Percentiles rank a stretch among this genome's conserved stretches.
These are phyloP conservation scores for Hermaeophaga mercurialis DNA, from an alignment of 2,888 invertebrate species.

Conservation along the genomic window DNA sequence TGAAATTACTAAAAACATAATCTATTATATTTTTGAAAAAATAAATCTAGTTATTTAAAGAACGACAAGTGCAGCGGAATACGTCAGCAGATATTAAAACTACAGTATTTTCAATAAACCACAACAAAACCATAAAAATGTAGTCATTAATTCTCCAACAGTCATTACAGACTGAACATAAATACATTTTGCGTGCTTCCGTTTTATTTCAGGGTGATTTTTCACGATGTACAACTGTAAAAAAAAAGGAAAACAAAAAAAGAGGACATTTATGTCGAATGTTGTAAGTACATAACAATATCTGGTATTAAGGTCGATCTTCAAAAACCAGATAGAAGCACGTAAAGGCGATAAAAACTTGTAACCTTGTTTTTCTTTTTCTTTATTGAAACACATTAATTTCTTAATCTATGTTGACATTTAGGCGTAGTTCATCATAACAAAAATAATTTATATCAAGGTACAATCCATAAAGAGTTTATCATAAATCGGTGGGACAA, in stretches of 20 bases:
- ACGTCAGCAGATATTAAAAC: background rate
- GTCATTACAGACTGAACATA: constrained; percentile 10
- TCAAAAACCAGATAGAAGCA: constrained; percentile 16
- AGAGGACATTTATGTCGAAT: constrained; percentile 1
- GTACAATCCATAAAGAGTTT: background rate
- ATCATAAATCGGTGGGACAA: background rate
- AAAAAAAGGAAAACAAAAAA: constrained; percentile 9
- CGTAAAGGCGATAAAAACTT: constrained; percentile 11
- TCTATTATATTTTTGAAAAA: too few relatives aligned
- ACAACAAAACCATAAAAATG: constrained; percentile 11
- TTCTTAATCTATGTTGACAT: background rate
- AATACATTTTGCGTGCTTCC: constrained; percentile 17
- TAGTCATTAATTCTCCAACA: constrained; percentile 11
- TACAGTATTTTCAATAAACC: constrained; percentile 6
- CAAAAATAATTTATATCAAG: too few relatives aligned
- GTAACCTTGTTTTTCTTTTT: background rate
- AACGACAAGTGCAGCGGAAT: too few relatives aligned
- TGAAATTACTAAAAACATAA: too few relatives aligned
- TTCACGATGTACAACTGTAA: constrained; percentile 6
- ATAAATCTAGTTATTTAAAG: too few relatives aligned
- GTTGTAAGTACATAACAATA: constrained; percentile 7
- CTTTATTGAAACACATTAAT: constrained; percentile 1
- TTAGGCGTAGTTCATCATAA: background rate
- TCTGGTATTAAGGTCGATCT: constrained; percentile 11
- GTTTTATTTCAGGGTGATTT: constrained; percentile 13